Evolutionary conservation across 2,113 vertebrate species (phyloP), one percentile per base, ranked within the genome.

Genomic region (Fregetta grallaria): DNA sequence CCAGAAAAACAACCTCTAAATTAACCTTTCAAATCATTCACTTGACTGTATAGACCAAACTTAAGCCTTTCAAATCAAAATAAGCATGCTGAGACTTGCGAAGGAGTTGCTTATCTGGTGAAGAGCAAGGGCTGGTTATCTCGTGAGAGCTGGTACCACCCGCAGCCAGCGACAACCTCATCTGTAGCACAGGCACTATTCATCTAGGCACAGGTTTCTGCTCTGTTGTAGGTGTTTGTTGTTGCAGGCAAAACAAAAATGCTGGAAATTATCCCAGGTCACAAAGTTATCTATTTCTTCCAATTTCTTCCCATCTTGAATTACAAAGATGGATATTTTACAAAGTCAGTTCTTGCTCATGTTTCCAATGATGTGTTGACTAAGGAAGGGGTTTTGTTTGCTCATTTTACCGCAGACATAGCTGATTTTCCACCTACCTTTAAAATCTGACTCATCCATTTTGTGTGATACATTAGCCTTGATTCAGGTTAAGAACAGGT

Each of bases 181-280:
- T 5, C 44, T 9, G 2, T 2, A 19, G 65, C 42, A 26, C 0
- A 1, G 32, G 71, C 53, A 77, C 11, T 22, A 7, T 11, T 23
- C 55, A 49, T 10, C 38, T 6, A 8, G 14, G 25, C 53, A 20
- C 44, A 70, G 22, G 36, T 62, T 87, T 67, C 80, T 47, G 49
- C 63, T 59, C 75, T 36, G 23, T 25, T 81, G 26, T 9, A 36
- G 67, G 10, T 34, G 14, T 15, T 30, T 12, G 34, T 5, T 49
- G 18, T 22, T 30, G 23, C 23, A 81, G 63, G 40, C 22, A 88
- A 77, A 88, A 12, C 32, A 75, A 59, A 90, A 67, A 14, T 5
- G 15, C 30, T 59, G 23, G 58, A 83, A 92, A 42, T 52, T 30
- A 34, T 58, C 34, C 34, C 42, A 30, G 13, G 9, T 93, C 63